These are phyloP conservation scores for Acanthosepion lycidas DNA, from an alignment of 2,888 invertebrate species.

Conservation along the genomic window DNA sequence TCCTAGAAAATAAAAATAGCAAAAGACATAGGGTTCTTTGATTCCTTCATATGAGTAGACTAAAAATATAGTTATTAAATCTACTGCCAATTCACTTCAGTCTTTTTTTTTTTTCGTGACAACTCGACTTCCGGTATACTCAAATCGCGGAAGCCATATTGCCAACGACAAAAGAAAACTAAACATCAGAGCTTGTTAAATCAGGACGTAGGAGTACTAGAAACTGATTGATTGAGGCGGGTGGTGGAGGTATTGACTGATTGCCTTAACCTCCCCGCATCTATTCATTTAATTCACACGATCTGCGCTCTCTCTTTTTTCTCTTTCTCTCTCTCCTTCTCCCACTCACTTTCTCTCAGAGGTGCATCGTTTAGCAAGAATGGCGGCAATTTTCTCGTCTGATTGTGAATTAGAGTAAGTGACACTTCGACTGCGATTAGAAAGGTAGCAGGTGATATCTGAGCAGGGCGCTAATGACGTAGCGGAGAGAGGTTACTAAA, in stretches of 20 bases:
- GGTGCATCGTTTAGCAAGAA: background rate
- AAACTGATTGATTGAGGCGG: background rate
- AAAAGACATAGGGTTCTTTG: no score
- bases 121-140: background rate
- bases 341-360: background rate
- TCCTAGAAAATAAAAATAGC: no score
- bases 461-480: background rate
- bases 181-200: background rate
- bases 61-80: no score
- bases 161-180: background rate
- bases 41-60: no score
- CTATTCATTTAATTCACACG: background rate
- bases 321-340: background rate
- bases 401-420: background rate
- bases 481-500: background rate
- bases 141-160: background rate
- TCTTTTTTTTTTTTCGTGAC: no score
- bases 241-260: background rate
- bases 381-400: background rate
- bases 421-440: background rate
- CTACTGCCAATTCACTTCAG: no score
- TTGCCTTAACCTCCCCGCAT: background rate
- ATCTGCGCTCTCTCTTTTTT: background rate
- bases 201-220: background rate
- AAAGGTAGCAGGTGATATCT: background rate